These are phyloP conservation scores for Drosophila longiperda DNA, from an alignment of 2,888 invertebrate species.

Conservation along the genomic window DNA sequence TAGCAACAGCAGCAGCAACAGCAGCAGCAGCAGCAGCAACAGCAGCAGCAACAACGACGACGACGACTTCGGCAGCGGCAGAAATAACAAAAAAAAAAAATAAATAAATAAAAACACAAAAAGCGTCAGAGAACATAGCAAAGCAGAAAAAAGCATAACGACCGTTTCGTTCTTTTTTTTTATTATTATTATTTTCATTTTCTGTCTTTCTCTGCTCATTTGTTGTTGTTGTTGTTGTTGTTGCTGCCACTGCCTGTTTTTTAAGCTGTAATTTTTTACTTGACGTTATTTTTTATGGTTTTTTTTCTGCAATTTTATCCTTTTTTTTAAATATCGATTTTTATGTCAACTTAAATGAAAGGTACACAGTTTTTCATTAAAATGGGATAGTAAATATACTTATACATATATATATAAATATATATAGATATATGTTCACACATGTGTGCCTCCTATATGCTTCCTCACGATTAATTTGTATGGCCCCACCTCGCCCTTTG, in stretches of 20 bases:
- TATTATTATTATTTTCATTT: constrained; percentile 79
- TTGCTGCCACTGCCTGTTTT: constrained; percentile 63
- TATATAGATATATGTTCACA: constrained; percentile 6
- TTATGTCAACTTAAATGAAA: constrained; percentile 81
- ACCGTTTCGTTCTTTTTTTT: constrained; percentile 73
- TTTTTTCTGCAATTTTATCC: constrained; percentile 71
- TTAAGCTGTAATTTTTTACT: constrained; percentile 81
- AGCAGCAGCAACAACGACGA: constrained; percentile 8
- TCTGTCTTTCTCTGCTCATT: constrained; percentile 71
- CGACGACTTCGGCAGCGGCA: constrained; percentile 26
- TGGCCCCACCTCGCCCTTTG: background rate
- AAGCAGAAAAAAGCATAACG: constrained; percentile 77
- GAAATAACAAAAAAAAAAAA: constrained; percentile 40
- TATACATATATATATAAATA: background rate
- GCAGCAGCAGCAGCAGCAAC: constrained; percentile 11
- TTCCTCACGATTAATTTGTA: constrained; percentile 55
- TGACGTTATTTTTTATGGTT: constrained; percentile 73
- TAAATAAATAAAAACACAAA: constrained; percentile 62
- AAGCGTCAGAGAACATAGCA: constrained; percentile 59
- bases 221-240: constrained; percentile 28
- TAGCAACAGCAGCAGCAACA: constrained; percentile 39
- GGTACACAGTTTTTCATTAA: constrained; percentile 78
- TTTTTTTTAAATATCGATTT: constrained; percentile 79
- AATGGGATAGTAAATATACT: constrained; percentile 47
- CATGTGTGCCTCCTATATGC: constrained; percentile 14